Percentiles rank a stretch among this genome's conserved stretches.
These are phyloP conservation scores for Alauda arvensis DNA, from an alignment of 2,797 vertebrate species.

Conservation along the genomic window DNA sequence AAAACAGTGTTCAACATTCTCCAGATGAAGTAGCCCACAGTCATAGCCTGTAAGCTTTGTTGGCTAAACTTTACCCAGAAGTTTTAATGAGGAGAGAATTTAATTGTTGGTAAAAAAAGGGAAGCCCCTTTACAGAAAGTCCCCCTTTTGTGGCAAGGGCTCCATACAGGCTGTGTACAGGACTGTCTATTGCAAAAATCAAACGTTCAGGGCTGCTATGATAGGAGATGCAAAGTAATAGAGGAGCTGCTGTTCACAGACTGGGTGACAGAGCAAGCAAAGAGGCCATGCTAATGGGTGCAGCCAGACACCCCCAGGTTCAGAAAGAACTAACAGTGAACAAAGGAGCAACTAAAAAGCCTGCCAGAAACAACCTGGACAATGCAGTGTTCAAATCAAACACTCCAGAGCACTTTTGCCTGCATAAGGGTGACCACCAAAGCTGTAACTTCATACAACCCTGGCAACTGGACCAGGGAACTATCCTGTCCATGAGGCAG, in stretches of 20 bases:
- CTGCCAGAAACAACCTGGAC: neutral
- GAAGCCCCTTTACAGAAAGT: neutral
- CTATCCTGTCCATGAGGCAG: fast-evolving
- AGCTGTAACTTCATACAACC: neutral
- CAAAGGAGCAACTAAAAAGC: neutral
- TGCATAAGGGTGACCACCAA: neutral
- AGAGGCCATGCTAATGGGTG: neutral
- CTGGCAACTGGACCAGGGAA: neutral
- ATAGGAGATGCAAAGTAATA: neutral
- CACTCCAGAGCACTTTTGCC: neutral
- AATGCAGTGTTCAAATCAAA: neutral
- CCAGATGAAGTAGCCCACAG: neutral
- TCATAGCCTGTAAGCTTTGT: neutral
- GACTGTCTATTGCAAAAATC: neutral
- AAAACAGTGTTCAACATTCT: neutral
- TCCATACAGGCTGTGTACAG: neutral
- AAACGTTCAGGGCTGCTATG: neutral
- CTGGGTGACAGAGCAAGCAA: neutral
- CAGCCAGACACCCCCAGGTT: neutral
- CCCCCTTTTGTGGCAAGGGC: neutral
- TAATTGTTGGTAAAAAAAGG: neutral
- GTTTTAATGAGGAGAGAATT: neutral
- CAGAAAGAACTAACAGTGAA: neutral
- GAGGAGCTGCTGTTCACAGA: neutral
- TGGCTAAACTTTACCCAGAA: neutral